Conservation (phyloP, 2,113 vertebrate species). For the Aythya baeri region DNA sequence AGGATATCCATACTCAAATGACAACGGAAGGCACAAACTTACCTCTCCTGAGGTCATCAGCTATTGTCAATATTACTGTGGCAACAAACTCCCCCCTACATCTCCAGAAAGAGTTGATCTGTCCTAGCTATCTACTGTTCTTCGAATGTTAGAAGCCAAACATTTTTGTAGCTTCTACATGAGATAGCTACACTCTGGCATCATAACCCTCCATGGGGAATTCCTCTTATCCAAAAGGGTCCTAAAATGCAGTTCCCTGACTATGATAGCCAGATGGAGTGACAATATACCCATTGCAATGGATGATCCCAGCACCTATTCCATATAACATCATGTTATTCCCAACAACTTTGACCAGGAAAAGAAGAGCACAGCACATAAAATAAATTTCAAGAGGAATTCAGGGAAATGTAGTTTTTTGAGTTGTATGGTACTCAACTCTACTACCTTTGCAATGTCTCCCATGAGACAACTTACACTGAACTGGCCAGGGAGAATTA, state of each 20-base stretch:
- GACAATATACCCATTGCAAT: background rate
- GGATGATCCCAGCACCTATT: background rate
- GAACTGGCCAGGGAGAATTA: background rate
- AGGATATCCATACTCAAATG: background rate
- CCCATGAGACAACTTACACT: rapidly evolving
- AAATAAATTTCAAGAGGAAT: background rate
- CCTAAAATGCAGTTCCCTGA: background rate
- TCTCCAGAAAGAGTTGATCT: background rate
- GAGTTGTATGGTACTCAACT: background rate
- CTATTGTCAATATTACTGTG: background rate
- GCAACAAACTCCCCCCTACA: background rate
- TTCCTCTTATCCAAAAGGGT: background rate
- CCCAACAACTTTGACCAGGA: background rate
- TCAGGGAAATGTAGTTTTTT: background rate
- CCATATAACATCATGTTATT: background rate
- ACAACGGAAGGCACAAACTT: background rate
- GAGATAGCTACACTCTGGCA: background rate
- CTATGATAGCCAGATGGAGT: background rate
- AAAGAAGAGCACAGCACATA: rapidly evolving
- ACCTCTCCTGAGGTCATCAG: background rate
- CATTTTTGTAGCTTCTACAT: background rate
- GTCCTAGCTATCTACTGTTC: background rate
- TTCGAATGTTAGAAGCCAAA: background rate
- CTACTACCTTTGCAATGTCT: background rate
- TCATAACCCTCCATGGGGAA: background rate